Percentiles rank a stretch among this genome's conserved stretches.
Conservation (phyloP, 64 coral and sea anemone genomes). For the Catalaphyllia jardinei region DNA sequence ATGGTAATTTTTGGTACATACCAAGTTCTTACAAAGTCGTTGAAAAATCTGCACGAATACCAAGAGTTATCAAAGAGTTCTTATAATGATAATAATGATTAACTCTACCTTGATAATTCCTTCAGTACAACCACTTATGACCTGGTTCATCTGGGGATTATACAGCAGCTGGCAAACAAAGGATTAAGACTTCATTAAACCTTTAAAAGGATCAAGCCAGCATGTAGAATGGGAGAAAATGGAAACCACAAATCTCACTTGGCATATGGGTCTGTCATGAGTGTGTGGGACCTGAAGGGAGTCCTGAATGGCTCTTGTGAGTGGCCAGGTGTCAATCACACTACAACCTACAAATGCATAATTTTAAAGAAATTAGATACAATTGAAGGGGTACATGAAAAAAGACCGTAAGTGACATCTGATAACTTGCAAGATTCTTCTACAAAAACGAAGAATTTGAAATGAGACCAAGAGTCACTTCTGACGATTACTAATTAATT, state of each 20-base stretch:
- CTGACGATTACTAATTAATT: no score
- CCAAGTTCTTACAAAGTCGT: no score
- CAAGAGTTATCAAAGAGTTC: no score
- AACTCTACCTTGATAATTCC: constrained; percentile 80
- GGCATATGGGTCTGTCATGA: constrained; percentile 89
- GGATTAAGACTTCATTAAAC: background rate
- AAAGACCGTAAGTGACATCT: no score
- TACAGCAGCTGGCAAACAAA: constrained; percentile 70
- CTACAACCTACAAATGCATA: constrained; percentile 71
- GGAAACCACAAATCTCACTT: constrained; percentile 24
- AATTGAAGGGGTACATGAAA: background rate
- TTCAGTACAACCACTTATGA: constrained; percentile 82
- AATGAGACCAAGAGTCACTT: no score
- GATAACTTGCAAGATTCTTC: no score
- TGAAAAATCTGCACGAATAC: no score
- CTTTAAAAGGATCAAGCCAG: no score
- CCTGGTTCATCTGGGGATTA: constrained; percentile 96
- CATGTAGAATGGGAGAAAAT: background rate
- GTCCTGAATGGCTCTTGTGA: constrained; percentile 98
- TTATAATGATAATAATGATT: no score
- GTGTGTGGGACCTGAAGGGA: constrained; percentile 96
- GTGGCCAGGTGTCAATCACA: constrained; percentile 98
- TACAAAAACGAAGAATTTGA: no score
- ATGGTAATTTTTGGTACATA: no score
- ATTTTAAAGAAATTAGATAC: background rate